A percentile compares a stretch with the other conserved stretches of the same genome.
phyloP scores from a whole-genome alignment of 2,888 invertebrate genomes.

The Pristionchus exspectatus region DNA sequence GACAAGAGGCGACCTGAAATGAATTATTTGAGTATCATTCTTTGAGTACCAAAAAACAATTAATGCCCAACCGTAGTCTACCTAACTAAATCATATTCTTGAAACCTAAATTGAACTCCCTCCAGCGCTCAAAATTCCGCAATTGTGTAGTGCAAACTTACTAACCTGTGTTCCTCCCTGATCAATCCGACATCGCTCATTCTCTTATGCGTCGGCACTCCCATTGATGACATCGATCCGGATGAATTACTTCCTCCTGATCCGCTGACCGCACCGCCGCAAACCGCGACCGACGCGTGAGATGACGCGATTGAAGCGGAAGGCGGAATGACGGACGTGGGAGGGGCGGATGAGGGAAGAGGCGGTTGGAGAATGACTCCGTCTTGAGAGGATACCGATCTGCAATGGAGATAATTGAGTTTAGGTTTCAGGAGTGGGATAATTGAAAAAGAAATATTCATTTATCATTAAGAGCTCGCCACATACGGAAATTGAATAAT shows the following conservation, averaged over 20 bases:
- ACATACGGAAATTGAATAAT: neutral
- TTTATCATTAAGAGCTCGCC: neutral
- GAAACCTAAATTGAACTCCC: no score
- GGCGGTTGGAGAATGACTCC: slow-evolving; percentile 65
- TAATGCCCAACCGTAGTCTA: no score
- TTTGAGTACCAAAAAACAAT: no score
- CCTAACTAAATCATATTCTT: no score
- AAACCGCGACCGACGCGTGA: neutral
- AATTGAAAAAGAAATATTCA: neutral
- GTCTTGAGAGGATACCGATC: slow-evolving; percentile 77
- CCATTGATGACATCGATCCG: slow-evolving; percentile 42
- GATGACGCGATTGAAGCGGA: neutral
- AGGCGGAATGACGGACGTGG: slow-evolving; percentile 4
- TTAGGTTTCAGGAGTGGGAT: neutral
- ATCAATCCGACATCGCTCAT: slow-evolving; percentile 64
- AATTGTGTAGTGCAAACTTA: neutral
- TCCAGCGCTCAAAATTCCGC: no score
- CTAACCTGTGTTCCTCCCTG: slow-evolving; percentile 59
- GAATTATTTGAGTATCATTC: neutral
- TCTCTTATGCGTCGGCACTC: slow-evolving; percentile 57
- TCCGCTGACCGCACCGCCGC: neutral
- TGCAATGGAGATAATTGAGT: slow-evolving; percentile 47
- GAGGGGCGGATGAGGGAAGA: slow-evolving; percentile 26
- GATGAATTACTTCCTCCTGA: neutral
- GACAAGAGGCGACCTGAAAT: slow-evolving; percentile 51